Evolutionary conservation across 1,140 invertebrate species (phyloP).

Genomic region (Lepidotrigona ventralis): DNA sequence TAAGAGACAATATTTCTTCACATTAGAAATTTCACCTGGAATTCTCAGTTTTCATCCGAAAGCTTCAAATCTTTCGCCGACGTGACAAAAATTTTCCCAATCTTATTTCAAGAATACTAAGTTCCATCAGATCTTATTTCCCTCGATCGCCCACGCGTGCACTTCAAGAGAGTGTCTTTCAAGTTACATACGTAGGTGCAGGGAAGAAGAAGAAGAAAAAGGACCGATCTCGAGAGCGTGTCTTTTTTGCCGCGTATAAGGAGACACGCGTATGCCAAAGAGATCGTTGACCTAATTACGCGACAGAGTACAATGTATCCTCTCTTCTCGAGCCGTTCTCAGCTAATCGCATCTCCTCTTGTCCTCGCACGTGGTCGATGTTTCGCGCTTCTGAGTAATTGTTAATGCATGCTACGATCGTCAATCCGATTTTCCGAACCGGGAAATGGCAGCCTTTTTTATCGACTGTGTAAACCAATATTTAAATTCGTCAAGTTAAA

Average conservation of each 20-base stretch:
- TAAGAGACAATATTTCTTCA: too few species aligned
- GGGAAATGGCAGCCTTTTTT: neutral
- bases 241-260: constrained; percentile 4
- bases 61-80: too few species aligned
- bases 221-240: neutral
- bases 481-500: neutral
- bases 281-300: constrained; percentile 57
- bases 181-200: too few species aligned
- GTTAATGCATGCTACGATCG: neutral
- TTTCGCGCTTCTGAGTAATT: constrained; percentile 8
- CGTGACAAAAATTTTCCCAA: too few species aligned
- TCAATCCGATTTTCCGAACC: neutral
- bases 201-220: neutral
- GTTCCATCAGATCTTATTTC: too few species aligned
- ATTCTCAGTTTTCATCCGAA: too few species aligned
- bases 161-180: neutral
- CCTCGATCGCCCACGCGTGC: too few species aligned
- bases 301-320: constrained; percentile 23
- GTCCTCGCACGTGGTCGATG: neutral
- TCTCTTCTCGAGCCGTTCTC: constrained; percentile 30
- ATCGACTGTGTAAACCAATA: neutral
- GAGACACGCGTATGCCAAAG: neutral
- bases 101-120: too few species aligned
- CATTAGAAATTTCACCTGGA: too few species aligned
- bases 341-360: neutral